These are phyloP conservation scores for Acanthopleura granulata DNA, from an alignment of 2,888 invertebrate species.

Conservation along the genomic window DNA sequence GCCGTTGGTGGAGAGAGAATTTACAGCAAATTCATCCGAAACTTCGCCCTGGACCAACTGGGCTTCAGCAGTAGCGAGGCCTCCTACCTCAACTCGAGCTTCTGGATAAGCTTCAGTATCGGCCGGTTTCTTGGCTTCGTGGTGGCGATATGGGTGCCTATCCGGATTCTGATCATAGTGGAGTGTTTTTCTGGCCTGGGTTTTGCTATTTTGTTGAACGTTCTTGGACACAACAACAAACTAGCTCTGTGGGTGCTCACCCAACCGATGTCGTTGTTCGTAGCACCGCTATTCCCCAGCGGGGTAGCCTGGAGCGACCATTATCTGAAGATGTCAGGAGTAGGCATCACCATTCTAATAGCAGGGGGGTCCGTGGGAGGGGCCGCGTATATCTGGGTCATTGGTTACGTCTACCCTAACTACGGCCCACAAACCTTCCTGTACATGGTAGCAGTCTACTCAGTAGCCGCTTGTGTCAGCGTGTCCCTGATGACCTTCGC, in stretches of 20 bases:
- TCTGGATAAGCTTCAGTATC: constrained; percentile 48
- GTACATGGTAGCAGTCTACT: constrained; percentile 40
- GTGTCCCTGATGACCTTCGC: constrained; percentile 33
- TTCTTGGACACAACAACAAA: constrained; percentile 36
- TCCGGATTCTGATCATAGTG: constrained; percentile 38
- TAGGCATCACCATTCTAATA: constrained; percentile 42
- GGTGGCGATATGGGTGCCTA: constrained; percentile 40
- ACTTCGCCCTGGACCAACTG: constrained; percentile 47
- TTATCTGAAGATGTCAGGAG: constrained; percentile 46
- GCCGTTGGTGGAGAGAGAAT: constrained; percentile 48
- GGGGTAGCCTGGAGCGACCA: constrained; percentile 50
- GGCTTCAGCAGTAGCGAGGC: constrained; percentile 41
- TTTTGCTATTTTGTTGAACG: constrained; percentile 35
- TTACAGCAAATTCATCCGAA: constrained; percentile 48
- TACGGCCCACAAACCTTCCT: constrained; percentile 40
- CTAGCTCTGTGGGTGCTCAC: constrained; percentile 44
- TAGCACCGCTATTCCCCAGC: constrained; percentile 45
- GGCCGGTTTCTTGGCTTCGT: constrained; percentile 44
- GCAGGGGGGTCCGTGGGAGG: constrained; percentile 46
- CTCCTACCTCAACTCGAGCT: constrained; percentile 44
- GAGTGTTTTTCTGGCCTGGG: constrained; percentile 37
- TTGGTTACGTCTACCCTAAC: constrained; percentile 45
- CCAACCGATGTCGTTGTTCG: constrained; percentile 39
- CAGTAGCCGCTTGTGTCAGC: constrained; percentile 29
- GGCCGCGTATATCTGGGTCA: constrained; percentile 40